Conservation (phyloP, 2,797 vertebrate genomes). For the Bovichtus diacanthus region DNA sequence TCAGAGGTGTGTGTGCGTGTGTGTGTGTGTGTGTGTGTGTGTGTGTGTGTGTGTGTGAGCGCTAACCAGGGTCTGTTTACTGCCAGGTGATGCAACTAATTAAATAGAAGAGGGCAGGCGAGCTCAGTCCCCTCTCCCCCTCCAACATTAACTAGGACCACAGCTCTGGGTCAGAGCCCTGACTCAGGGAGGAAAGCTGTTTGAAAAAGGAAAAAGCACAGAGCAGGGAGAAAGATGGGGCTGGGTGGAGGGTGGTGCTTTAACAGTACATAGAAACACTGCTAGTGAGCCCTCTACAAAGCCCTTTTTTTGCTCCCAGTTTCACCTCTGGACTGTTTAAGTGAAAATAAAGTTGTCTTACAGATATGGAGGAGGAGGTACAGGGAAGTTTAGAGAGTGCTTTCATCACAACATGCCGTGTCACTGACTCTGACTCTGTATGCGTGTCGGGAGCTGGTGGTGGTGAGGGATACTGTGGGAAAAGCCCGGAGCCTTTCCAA, state of each 20-base stretch:
- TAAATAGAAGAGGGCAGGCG: constrained; percentile 51
- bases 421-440: constrained; percentile 54
- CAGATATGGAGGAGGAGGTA: background rate
- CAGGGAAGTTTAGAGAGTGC: constrained; percentile 6
- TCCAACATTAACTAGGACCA: constrained; percentile 48
- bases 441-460: constrained; percentile 46
- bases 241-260: background rate
- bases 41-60: background rate
- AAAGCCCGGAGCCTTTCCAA: constrained; percentile 74
- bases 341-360: constrained; percentile 5
- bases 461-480: constrained; percentile 67
- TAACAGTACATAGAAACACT: constrained; percentile 6
- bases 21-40: constrained; percentile 10
- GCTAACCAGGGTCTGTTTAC: constrained; percentile 57
- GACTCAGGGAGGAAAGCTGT: constrained; percentile 13
- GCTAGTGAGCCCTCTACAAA: background rate
- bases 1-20: no score
- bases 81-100: constrained; percentile 68
- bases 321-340: constrained; percentile 1
- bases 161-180: constrained; percentile 36
- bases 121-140: constrained; percentile 23
- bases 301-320: background rate
- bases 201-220: constrained; percentile 13
- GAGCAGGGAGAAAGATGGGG: background rate
- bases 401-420: constrained; percentile 65